Base-by-base conservation (phyloP, 2,888 invertebrate genomes). In the Leucophenga maculata region DNA sequence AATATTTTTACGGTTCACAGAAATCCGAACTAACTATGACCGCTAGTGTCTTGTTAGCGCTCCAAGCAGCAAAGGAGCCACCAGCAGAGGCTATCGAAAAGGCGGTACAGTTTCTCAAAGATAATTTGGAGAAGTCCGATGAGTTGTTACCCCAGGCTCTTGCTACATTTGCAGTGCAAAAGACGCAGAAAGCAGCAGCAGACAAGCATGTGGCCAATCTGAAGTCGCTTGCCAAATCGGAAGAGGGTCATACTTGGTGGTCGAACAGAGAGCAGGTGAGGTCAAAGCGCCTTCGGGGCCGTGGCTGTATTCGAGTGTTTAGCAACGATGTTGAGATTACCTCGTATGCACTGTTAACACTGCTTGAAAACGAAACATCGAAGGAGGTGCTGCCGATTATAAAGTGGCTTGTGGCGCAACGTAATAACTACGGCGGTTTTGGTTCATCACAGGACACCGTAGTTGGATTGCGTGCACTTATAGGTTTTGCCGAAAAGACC, bases 161-260 rank as follows among this genome's bases (percentile, higher is more conserved):
- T 16, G 92, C 93, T 48, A 91, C 93, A 1, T 95, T 94, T 83
- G 95, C 94, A 0, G 89, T 98, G 0, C 93, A 94, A 68, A 88
- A 93, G 67, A 94, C 95, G 0, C 91, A 93, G 62, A 94, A 95
- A 85, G 91, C 93, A 0, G 91, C 91, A 18, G 93, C 93, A 70
- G 90, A 92, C 50, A 76, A 80, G 50, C 77, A 79, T 20, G 72
- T 86, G 3, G 72, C 73, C 0, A 55, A 77, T 3, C 70, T 86
- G 0, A 89, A 90, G 3, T 92, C 93, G 0, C 91, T 93, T 75
- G 90, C 90, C 70, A 89, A 90, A 73, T 87, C 91, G 16, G 89
- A 91, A 66, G 90, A 79, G 1, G 94, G 93, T 67, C 90, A 91
- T 79, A 93, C 93, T 79, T 96, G 95, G 93, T 97, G 97, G 97